Percentiles rank a stretch among this genome's conserved stretches.
Conservation (phyloP, 2,888 invertebrate genomes). For the Patella pellucida region DNA sequence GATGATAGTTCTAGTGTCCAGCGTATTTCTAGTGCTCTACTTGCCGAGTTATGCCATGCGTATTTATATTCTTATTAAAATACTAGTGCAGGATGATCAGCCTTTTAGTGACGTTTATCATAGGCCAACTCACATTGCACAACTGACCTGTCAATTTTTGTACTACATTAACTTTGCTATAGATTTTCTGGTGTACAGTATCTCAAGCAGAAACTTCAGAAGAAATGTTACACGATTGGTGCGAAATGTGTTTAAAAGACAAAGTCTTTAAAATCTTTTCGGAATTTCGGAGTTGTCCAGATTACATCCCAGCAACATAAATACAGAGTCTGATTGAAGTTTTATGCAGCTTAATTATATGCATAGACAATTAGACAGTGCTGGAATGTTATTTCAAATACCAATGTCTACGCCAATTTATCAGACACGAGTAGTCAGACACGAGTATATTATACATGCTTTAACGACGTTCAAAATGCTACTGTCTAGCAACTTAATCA, state of each 20-base stretch:
- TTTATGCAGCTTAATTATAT: too few relatives aligned
- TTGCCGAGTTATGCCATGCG: constrained; percentile 61
- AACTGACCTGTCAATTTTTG: constrained; percentile 52
- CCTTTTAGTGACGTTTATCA: constrained; percentile 27
- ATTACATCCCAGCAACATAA: too few relatives aligned
- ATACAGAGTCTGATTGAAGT: too few relatives aligned
- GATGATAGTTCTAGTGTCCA: constrained; percentile 60
- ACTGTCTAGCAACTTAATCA: too few relatives aligned
- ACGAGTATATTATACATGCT: too few relatives aligned
- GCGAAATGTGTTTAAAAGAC: constrained; percentile 15
- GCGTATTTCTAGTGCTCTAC: constrained; percentile 57
- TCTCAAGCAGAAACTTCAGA: constrained; percentile 53
- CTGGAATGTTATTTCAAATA: too few relatives aligned
- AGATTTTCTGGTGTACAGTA: constrained; percentile 52
- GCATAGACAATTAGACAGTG: too few relatives aligned
- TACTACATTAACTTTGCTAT: constrained; percentile 56
- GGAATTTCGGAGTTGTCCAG: too few relatives aligned
- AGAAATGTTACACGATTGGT: constrained; percentile 33
- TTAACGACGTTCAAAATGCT: too few relatives aligned
- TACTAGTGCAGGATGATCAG: constrained; percentile 26
- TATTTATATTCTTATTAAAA: constrained; percentile 47
- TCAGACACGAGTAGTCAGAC: too few relatives aligned
- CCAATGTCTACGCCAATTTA: too few relatives aligned
- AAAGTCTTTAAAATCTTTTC: not conserved
- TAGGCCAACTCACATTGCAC: constrained; percentile 37